phyloP scores from a whole-genome alignment of 2,797 vertebrate genomes.

The Neostethus bicornis region DNA sequence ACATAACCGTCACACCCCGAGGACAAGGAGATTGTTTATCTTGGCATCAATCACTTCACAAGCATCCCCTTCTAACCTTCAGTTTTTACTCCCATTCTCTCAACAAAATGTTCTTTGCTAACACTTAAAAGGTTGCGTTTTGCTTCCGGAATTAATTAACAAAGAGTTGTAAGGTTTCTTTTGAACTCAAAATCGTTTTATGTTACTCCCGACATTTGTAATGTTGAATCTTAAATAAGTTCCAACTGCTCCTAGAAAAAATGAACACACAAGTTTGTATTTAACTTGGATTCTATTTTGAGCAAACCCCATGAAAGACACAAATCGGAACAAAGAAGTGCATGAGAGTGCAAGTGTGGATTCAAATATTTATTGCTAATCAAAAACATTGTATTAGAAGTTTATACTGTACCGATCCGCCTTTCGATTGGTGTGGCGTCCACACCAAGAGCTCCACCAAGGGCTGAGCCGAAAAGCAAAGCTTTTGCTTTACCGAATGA shows the following conservation, averaged over 20 bases:
- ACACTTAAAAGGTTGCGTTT: no score
- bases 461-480: no score
- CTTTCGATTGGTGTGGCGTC: no score
- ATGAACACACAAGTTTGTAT: not conserved
- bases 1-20: not conserved
- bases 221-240: not conserved
- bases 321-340: not conserved
- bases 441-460: no score
- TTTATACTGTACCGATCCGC: not conserved
- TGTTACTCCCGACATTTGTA: constrained; percentile 9
- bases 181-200: not conserved
- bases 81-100: not conserved
- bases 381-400: not conserved
- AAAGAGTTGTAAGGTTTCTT: constrained; percentile 1
- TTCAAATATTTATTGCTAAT: no score
- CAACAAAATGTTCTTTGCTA: no score
- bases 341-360: not conserved
- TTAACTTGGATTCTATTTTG: constrained; percentile 1
- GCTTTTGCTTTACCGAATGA: no score
- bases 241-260: no score
- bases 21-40: not conserved
- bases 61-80: not conserved
- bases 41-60: not conserved
- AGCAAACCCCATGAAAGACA: not conserved
- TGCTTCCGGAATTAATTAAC: no score